phyloP scores from a whole-genome alignment of 2,797 vertebrate species.

The Tapera naevia region DNA sequence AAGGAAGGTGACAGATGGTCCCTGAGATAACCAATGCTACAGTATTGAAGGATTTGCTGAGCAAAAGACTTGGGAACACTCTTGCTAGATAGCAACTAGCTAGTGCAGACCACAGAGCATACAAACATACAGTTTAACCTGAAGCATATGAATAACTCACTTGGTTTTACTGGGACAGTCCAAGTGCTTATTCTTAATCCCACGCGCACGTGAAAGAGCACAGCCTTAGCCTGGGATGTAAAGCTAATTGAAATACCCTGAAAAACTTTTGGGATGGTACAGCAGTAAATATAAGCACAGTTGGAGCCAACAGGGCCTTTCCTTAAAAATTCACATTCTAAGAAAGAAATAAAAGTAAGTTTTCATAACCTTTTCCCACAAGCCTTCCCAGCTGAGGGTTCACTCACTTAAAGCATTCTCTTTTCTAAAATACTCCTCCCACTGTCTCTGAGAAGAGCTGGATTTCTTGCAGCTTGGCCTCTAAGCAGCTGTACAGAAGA shows the following conservation, averaged over 20 bases:
- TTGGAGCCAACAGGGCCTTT: background rate
- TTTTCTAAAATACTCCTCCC: background rate
- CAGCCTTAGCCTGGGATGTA: background rate
- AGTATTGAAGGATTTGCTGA: conserved; percentile 21
- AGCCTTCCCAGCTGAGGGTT: background rate
- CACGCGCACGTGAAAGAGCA: background rate
- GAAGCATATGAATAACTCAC: background rate
- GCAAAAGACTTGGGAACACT: background rate
- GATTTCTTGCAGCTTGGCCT: background rate
- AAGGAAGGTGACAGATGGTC: background rate
- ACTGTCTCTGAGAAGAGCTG: background rate
- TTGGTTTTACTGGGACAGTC: background rate
- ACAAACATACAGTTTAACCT: background rate
- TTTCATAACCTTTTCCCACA: background rate
- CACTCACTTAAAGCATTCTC: background rate
- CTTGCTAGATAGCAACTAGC: background rate
- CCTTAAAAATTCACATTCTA: background rate
- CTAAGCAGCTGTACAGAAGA: background rate
- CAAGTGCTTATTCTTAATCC: background rate
- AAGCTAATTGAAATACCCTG: background rate
- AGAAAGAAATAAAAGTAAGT: background rate
- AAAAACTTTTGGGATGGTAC: background rate
- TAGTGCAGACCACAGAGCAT: background rate
- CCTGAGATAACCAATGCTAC: background rate
- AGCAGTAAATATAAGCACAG: background rate